These are phyloP conservation scores for Liparis tanakae DNA, from an alignment of 2,797 vertebrate genomes.

Conservation along the genomic window DNA sequence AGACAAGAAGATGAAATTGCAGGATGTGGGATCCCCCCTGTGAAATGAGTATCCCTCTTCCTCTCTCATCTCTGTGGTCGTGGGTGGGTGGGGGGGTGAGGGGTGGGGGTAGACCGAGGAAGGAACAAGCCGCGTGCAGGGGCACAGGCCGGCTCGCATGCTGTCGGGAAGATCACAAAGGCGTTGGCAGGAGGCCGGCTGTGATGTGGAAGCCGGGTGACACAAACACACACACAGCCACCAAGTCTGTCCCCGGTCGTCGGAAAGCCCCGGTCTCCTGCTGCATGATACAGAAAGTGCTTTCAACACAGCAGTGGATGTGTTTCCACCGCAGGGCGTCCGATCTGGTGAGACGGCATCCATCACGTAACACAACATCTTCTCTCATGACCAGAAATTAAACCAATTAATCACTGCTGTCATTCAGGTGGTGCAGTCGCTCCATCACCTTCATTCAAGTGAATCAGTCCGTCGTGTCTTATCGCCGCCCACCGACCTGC, in stretches of 20 bases:
- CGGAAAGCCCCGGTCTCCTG: slow-evolving; percentile 54
- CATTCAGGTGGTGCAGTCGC: slow-evolving; percentile 40
- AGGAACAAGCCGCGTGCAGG: slow-evolving; percentile 49
- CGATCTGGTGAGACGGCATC: slow-evolving; percentile 18
- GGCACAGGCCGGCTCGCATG: slow-evolving; percentile 36
- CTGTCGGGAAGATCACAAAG: slow-evolving; percentile 59
- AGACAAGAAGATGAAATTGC: slow-evolving; percentile 60
- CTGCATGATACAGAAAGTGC: slow-evolving; percentile 42
- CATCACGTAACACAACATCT: not conserved
- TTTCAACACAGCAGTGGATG: slow-evolving; percentile 40
- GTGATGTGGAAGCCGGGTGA: slow-evolving; percentile 65
- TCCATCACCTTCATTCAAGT: slow-evolving; percentile 17
- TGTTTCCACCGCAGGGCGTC: not conserved
- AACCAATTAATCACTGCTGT: slow-evolving; percentile 16
- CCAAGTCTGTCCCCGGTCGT: slow-evolving; percentile 55
- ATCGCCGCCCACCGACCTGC: slow-evolving; percentile 12
- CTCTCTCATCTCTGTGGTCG: slow-evolving; percentile 65
- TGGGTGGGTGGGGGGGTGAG: not conserved
- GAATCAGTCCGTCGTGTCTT: slow-evolving; percentile 16
- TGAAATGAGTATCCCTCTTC: slow-evolving; percentile 57
- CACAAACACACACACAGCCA: slow-evolving; percentile 53
- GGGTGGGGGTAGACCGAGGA: slow-evolving; percentile 26
- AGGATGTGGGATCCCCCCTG: slow-evolving; percentile 68
- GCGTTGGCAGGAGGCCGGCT: slow-evolving; percentile 47
- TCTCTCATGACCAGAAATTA: not conserved